These are phyloP conservation scores for Oreohelix idahoensis DNA, from an alignment of 1,140 invertebrate genomes.

Conservation along the genomic window DNA sequence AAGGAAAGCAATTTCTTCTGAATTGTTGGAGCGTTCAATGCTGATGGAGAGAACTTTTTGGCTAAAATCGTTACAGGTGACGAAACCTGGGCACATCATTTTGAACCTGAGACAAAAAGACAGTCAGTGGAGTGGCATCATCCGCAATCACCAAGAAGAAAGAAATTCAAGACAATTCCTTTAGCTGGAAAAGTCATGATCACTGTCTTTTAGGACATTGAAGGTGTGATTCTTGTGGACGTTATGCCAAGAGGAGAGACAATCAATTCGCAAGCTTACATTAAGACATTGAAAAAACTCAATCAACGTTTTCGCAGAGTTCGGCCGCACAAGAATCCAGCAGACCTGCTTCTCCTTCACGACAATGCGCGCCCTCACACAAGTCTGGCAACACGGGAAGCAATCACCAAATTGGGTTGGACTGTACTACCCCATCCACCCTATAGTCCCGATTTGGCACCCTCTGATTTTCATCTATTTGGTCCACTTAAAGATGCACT, in stretches of 20 bases:
- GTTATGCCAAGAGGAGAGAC: constrained; percentile 1
- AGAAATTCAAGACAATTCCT: not conserved
- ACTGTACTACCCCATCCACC: not conserved
- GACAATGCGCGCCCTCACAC: not conserved
- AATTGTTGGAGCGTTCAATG: constrained; percentile 9
- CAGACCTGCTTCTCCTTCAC: constrained; percentile 1
- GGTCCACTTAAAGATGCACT: constrained; percentile 12
- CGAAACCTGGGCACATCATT: constrained; percentile 6
- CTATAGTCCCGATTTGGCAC: constrained; percentile 11
- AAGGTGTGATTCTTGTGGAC: constrained; percentile 6
- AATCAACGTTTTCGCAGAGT: not conserved
- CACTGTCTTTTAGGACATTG: constrained; percentile 11
- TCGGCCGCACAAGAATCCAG: constrained; percentile 4
- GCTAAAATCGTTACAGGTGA: constrained; percentile 3
- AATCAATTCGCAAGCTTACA: constrained; percentile 10
- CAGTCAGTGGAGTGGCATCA: constrained; percentile 8
- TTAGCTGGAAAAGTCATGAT: constrained; percentile 10
- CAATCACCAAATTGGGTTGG: constrained; percentile 1
- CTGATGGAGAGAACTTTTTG: not conserved
- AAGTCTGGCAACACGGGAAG: constrained; percentile 5
- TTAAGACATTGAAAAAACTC: constrained; percentile 20
- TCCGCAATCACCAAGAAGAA: constrained; percentile 6
- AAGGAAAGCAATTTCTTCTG: constrained; percentile 15
- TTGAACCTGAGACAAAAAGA: constrained; percentile 9
- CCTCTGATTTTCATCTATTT: constrained; percentile 9